phyloP scores from a whole-genome alignment of 2,797 vertebrate species.

The Aulostomus chinensis region DNA sequence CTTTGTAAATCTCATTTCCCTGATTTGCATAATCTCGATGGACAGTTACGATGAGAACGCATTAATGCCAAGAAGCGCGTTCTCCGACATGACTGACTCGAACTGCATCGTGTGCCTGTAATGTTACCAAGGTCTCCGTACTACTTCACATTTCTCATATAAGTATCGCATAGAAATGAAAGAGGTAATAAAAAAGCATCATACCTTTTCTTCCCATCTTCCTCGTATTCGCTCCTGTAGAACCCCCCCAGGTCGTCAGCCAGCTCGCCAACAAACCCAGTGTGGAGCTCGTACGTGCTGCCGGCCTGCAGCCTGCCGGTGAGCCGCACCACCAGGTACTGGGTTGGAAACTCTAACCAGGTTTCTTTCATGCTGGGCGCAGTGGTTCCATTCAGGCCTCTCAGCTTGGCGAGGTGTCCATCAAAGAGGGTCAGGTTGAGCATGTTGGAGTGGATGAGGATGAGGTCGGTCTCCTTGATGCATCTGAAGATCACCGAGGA shows the following conservation, averaged over 20 bases:
- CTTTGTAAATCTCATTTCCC: too few species aligned
- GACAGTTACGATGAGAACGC: too few species aligned
- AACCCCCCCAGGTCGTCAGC: slow-evolving; percentile 89
- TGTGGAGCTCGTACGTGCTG: slow-evolving; percentile 76
- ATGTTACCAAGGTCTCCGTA: too few species aligned
- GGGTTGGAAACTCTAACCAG: slow-evolving; percentile 72
- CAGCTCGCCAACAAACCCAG: slow-evolving; percentile 83
- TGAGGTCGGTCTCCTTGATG: slow-evolving; percentile 58
- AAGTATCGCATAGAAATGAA: too few species aligned
- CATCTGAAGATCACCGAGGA: slow-evolving; percentile 57
- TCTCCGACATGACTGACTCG: too few species aligned
- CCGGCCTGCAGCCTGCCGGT: neutral
- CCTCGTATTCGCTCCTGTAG: slow-evolving; percentile 89
- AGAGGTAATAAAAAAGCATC: neutral
- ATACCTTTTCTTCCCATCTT: slow-evolving; percentile 68
- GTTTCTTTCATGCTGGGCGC: slow-evolving; percentile 39
- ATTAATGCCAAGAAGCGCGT: too few species aligned
- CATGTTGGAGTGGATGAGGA: slow-evolving; percentile 90
- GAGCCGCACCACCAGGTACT: slow-evolving; percentile 89
- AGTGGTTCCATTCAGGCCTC: rapidly evolving
- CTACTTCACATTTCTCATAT: too few species aligned
- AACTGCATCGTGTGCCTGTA: too few species aligned
- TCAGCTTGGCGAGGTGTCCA: slow-evolving; percentile 38
- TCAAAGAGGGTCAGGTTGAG: slow-evolving; percentile 80
- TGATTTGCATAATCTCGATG: too few species aligned